Conservation (phyloP, 2,113 vertebrate species). For the Albula glossodonta region DNA sequence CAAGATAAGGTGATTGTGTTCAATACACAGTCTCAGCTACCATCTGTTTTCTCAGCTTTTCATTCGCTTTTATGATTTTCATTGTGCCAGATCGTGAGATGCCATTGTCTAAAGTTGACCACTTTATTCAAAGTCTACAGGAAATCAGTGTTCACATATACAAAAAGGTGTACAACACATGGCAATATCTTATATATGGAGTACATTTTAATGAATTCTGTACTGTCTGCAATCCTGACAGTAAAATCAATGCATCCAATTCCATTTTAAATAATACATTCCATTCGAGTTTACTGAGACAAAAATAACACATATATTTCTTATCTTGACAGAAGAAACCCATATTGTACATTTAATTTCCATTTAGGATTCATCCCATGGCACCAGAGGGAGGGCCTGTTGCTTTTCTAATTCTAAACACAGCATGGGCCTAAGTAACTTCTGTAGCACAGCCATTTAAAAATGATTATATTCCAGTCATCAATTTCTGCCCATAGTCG, state of each 20-base stretch:
- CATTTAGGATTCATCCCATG: slow-evolving; percentile 15
- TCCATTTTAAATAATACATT: not conserved
- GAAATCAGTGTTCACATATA: not conserved
- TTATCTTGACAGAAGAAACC: not conserved
- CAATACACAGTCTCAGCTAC: not conserved
- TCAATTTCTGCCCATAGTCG: slow-evolving; percentile 35
- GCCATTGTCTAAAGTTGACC: not conserved
- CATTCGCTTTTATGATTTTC: not conserved
- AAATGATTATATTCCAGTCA: slow-evolving; percentile 34
- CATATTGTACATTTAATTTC: slow-evolving; percentile 23
- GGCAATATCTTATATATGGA: not conserved
- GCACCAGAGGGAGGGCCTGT: slow-evolving; percentile 26
- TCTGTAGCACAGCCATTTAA: slow-evolving; percentile 35
- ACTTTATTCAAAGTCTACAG: not conserved
- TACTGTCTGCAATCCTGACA: not conserved
- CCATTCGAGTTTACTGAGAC: not conserved
- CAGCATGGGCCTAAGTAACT: slow-evolving; percentile 37
- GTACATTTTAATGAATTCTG: not conserved
- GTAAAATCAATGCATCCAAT: not conserved
- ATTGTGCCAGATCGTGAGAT: not conserved
- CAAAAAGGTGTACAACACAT: not conserved
- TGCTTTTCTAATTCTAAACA: slow-evolving; percentile 43
- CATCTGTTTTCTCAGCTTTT: not conserved
- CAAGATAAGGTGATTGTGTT: not conserved
- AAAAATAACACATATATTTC: not conserved